A percentile compares a stretch with the other conserved stretches of the same genome.
Evolutionary conservation across 2,797 vertebrate genomes (phyloP).

Genomic region (Menidia menidia): DNA sequence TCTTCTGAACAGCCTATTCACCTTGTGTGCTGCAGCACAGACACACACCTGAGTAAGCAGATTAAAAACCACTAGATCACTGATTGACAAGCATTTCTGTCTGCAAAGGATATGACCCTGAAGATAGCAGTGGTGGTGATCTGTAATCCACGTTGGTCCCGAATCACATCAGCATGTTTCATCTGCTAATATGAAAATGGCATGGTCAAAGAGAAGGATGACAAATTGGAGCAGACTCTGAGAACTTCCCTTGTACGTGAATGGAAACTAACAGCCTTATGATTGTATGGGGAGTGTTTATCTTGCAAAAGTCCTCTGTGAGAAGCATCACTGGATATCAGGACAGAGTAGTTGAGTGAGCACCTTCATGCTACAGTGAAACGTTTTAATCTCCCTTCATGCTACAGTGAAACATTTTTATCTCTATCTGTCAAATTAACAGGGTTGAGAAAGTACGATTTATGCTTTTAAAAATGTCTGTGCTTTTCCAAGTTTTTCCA

Average conservation of each 20-base stretch:
- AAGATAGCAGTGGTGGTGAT: not conserved
- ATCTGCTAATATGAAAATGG: not conserved
- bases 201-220: not conserved
- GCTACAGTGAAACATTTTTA: not conserved
- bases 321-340: not conserved
- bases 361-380: not conserved
- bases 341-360: not conserved
- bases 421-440: no score
- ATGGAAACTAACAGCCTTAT: no score
- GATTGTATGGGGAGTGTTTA: no score
- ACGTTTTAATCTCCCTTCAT: not conserved
- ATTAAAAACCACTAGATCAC: conserved; percentile 6
- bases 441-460: no score
- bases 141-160: not conserved
- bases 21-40: conserved; percentile 31
- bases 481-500: no score
- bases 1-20: conserved; percentile 45
- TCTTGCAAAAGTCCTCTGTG: no score
- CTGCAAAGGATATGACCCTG: not conserved
- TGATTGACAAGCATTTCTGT: conserved; percentile 25
- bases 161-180: not conserved
- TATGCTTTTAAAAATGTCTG: no score
- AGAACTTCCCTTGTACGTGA: not conserved
- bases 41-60: conserved; percentile 45
- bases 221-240: not conserved